Percentiles rank a stretch among this genome's conserved stretches.
Conservation (phyloP, 2,113 vertebrate genomes). For the Apeltes quadracus region DNA sequence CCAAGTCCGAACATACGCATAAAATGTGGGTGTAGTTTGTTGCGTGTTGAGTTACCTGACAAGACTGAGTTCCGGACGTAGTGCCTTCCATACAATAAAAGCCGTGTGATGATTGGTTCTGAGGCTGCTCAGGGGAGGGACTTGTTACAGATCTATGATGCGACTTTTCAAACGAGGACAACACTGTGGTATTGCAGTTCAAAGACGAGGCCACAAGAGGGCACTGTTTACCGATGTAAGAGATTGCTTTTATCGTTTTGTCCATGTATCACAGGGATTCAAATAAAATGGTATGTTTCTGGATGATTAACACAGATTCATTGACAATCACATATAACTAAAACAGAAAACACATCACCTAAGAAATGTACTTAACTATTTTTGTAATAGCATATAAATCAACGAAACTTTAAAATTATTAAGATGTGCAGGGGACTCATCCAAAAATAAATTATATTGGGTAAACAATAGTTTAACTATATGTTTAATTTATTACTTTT, state of each 20-base stretch:
- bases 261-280: background rate
- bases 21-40: background rate
- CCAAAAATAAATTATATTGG: background rate
- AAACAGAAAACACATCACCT: background rate
- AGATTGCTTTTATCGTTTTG: background rate
- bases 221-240: background rate
- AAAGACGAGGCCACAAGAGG: constrained; percentile 29
- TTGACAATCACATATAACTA: background rate
- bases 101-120: constrained; percentile 62
- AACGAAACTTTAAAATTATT: background rate
- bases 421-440: background rate
- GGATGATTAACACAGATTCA: background rate
- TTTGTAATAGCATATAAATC: background rate
- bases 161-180: background rate
- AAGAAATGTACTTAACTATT: background rate
- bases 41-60: background rate
- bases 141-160: background rate
- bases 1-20: accelerated
- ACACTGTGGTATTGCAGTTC: background rate
- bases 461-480: background rate
- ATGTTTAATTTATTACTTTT: background rate
- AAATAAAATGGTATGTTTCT: background rate
- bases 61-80: background rate
- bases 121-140: constrained; percentile 37
- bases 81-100: accelerated